Evolutionary conservation across 2,113 vertebrate species (phyloP), one percentile per base, ranked within the genome.

Genomic region (Megatriorchis doriae): DNA sequence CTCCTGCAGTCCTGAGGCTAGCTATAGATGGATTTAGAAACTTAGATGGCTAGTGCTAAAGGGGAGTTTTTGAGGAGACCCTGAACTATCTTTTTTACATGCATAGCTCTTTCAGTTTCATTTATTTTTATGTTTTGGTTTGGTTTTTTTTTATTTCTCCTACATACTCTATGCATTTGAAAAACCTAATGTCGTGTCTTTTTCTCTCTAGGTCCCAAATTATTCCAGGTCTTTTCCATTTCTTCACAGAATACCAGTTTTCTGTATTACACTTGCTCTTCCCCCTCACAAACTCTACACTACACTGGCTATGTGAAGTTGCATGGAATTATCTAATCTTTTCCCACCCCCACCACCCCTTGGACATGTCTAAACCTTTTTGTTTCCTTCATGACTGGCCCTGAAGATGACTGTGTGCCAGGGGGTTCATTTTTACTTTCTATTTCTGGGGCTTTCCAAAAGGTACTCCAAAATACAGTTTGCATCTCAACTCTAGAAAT

Each of bases 341-440:
- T 94, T 65, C 10, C 27, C 9, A 65, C 2, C 2, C 10, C 17
- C 3, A 3, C 4, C 4, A 7, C 0, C 1, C 32, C 9, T 71
- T n/a, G 26, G 14, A 53, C 5, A 23, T 13, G 10, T 47, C 29
- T 62, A 74, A 42, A 59, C 9, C 8, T 72, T 86, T 90, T 22
- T 62, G 2, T 1, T 67, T 71, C 77, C 89, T 55, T 85, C 23
- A 11, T 86, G 45, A 48, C 45, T 50, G 19, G 23, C 45, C 16
- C 18, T 58, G 15, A 86, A 43, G 14, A 26, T 7, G 25, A 16
- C 7, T 55, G 21, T 19, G 23, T 25, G 34, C 2, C 3, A 31
- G 27, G 25, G 4, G 10, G 3, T 19, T 59, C 2, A 55, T 79
- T 94, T 94, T 78, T 38, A 26, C 15, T 63, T 89, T 67, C 47